Evolutionary conservation across 2,888 invertebrate genomes (phyloP).

Genomic region (Proisotoma minuta): DNA sequence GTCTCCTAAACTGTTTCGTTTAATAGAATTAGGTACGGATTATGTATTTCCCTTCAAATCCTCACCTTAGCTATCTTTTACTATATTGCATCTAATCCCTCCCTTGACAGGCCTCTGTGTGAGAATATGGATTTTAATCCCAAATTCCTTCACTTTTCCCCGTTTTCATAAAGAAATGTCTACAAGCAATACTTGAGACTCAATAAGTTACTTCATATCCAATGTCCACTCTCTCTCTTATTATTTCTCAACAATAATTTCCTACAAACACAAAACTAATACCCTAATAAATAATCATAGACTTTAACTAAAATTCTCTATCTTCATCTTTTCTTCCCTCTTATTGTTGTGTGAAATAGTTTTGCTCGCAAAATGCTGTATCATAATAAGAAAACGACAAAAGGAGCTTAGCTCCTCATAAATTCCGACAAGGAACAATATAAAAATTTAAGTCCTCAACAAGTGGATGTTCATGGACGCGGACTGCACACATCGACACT

Average conservation of each 20-base stretch:
- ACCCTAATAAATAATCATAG: constrained; percentile 4
- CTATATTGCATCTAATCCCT: too few species aligned
- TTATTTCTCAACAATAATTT: neutral
- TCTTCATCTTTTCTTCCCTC: neutral
- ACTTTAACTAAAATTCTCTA: neutral
- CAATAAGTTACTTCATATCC: neutral
- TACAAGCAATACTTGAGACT: too few species aligned
- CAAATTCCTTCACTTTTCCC: constrained; percentile 12
- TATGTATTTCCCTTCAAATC: neutral
- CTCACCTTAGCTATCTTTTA: neutral
- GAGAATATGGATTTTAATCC: constrained; percentile 6
- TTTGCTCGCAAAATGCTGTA: too few species aligned
- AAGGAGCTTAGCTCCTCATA: too few species aligned
- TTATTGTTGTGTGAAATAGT: neutral
- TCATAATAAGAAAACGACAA: too few species aligned
- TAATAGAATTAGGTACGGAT: neutral
- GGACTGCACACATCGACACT: too few species aligned
- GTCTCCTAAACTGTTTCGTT: neutral
- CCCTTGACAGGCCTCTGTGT: too few species aligned
- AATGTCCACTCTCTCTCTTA: neutral
- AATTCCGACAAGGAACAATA: too few species aligned
- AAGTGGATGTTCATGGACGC: too few species aligned
- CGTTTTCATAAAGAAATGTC: constrained; percentile 2
- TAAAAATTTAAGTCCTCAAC: too few species aligned
- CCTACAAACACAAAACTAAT: neutral